phyloP scores from a whole-genome alignment of 2,113 vertebrate species.

The Pituophis catenifer region DNA sequence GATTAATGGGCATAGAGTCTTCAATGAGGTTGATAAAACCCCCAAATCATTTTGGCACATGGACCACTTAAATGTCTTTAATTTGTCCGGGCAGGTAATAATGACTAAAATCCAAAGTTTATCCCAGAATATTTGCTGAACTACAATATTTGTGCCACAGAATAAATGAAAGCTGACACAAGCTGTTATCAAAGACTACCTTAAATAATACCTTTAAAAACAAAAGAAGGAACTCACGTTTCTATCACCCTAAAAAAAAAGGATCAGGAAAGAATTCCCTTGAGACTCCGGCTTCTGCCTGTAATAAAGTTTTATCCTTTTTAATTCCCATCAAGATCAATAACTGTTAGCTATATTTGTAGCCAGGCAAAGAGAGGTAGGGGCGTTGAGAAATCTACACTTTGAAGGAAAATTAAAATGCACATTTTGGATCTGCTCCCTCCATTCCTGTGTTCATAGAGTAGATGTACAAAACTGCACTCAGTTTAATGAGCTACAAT shows the following conservation, averaged over 20 bases:
- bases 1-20: not conserved
- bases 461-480: not conserved
- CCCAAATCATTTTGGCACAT: conserved; percentile 2
- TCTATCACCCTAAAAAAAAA: conserved; percentile 15
- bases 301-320: not conserved
- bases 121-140: not conserved
- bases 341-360: not conserved
- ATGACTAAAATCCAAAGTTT: conserved; percentile 8
- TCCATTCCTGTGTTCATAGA: not conserved
- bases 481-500: not conserved
- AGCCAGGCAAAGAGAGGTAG: not conserved
- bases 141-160: not conserved
- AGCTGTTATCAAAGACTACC: not conserved
- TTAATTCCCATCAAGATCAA: not conserved
- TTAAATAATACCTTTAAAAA: not conserved
- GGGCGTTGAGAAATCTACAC: not conserved
- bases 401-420: not conserved
- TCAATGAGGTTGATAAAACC: not conserved
- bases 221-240: not conserved
- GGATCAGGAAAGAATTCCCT: not conserved
- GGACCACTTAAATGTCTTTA: not conserved
- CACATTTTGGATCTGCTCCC: not conserved
- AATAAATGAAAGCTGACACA: not conserved
- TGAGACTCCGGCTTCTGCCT: not conserved
- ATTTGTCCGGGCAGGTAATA: conserved; percentile 14